Conservation (phyloP, 1,140 invertebrate species). For the Drosophila baimaii region DNA sequence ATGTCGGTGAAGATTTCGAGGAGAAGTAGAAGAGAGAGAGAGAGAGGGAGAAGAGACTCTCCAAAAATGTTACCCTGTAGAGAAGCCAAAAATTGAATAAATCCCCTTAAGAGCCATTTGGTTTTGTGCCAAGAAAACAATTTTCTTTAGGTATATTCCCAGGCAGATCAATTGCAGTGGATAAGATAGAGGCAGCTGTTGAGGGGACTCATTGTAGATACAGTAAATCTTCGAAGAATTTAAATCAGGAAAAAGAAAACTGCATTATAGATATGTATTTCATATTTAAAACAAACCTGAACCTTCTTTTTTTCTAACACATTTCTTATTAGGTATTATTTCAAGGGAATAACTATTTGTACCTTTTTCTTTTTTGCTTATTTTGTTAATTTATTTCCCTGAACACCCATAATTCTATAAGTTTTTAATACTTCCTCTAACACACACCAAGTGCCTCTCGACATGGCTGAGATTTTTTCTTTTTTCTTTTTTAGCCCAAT, state of each 20-base stretch:
- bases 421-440: neutral
- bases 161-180: constrained; percentile 29
- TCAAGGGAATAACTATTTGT: neutral
- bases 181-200: constrained; percentile 13
- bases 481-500: constrained; percentile 9
- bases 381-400: too few relatives aligned
- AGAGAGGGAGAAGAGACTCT: neutral
- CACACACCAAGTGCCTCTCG: constrained; percentile 14
- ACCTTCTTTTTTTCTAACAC: neutral
- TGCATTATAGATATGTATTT: neutral
- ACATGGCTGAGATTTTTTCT: constrained; percentile 4
- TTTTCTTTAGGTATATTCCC: constrained; percentile 3
- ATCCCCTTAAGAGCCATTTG: constrained; percentile 29
- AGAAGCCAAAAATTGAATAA: constrained; percentile 34
- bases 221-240: neutral
- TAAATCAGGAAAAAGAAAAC: neutral
- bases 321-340: neutral
- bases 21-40: constrained; percentile 45
- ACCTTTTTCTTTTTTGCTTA: too few relatives aligned
- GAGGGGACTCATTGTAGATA: neutral
- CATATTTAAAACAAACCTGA: neutral
- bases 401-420: neutral
- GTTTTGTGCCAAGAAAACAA: constrained; percentile 48
- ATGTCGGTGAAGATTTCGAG: constrained; percentile 31
- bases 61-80: neutral